Evolutionary conservation across 2,888 invertebrate species (phyloP), one percentile per base, ranked within the genome.

Genomic region (Archips xylosteana): DNA sequence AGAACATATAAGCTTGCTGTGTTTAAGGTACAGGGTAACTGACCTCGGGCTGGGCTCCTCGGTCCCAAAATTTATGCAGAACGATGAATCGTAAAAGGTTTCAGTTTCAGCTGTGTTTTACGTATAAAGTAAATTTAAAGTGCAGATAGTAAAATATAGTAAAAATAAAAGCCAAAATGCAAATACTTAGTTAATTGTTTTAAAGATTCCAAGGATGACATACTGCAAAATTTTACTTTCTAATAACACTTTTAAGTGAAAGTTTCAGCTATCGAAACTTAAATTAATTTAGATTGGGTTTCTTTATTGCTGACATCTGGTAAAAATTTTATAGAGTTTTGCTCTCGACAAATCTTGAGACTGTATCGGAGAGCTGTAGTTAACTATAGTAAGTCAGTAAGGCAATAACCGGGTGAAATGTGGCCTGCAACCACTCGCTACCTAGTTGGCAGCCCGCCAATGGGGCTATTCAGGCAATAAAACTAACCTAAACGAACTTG

Each of bases 381-480:
- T 62, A 49, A 34, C n/a, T 42, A 12, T 62, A 62, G 54, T 54
- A 61, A 66, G 70, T 51, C 42, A n/a, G 23, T n/a, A 60, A 51
- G 74, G 65, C 73, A 60, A 60, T 69, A 74, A 49, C 73, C 64
- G 64, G 66, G 42, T 64, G 64, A 69, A 64, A 69, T 69, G 64
- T 69, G 60, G 57, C 57, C 47, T 66, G 39, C 62, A 8, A n/a
- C 42, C 66, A 49, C 54, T n/a, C 32, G 47, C 66, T 67, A 63
- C 74, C 74, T 54, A 74, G 69, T 74, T 74, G 74, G 74, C 74
- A 5, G 54, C 23, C 60, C 49, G 74, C 74, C 74, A 74, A 70
- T 54, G 8, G 42, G 64, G 74, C 74, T 65, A 60, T 54, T 65
- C 64, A 51, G 65, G 8, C 61, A 64, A 69, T 74, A 70, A 67